phyloP scores from a whole-genome alignment of 2,797 vertebrate species.

The Margarornis squamiger region DNA sequence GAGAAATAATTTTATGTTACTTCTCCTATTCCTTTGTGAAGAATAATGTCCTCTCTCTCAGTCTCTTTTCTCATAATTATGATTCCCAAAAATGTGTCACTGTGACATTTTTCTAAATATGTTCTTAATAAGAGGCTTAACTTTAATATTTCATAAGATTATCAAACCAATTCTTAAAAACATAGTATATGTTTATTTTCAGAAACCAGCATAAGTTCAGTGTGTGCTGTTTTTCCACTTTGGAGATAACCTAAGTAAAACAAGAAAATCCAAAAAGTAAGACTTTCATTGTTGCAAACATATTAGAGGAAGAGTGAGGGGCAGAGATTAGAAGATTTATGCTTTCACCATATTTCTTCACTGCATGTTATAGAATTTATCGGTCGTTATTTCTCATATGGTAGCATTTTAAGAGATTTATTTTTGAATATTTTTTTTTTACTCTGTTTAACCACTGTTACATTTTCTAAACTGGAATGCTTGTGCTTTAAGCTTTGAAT shows the following conservation, averaged over 20 bases:
- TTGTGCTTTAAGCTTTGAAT: background rate
- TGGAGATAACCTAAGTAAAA: constrained; percentile 12
- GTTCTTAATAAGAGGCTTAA: constrained; percentile 20
- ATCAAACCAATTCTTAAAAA: constrained; percentile 10
- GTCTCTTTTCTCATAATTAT: constrained; percentile 22
- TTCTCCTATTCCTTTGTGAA: constrained; percentile 2
- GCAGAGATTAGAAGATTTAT: background rate
- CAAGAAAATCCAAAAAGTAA: background rate
- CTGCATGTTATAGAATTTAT: background rate
- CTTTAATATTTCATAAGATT: constrained; percentile 6
- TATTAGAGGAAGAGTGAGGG: background rate
- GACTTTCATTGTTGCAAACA: background rate
- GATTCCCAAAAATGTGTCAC: constrained; percentile 21
- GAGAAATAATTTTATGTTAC: constrained; percentile 35
- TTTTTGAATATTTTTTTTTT: background rate
- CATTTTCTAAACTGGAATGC: background rate
- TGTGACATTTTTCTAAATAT: constrained; percentile 55
- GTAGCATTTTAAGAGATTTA: background rate
- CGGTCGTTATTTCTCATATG: background rate
- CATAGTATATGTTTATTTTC: background rate
- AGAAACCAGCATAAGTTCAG: background rate
- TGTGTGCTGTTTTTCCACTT: background rate
- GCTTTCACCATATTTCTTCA: background rate
- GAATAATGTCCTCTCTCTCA: background rate
- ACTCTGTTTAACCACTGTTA: background rate